These are phyloP conservation scores for Leptoteleia sp. DNA, from an alignment of 1,140 invertebrate genomes.

Conservation along the genomic window DNA sequence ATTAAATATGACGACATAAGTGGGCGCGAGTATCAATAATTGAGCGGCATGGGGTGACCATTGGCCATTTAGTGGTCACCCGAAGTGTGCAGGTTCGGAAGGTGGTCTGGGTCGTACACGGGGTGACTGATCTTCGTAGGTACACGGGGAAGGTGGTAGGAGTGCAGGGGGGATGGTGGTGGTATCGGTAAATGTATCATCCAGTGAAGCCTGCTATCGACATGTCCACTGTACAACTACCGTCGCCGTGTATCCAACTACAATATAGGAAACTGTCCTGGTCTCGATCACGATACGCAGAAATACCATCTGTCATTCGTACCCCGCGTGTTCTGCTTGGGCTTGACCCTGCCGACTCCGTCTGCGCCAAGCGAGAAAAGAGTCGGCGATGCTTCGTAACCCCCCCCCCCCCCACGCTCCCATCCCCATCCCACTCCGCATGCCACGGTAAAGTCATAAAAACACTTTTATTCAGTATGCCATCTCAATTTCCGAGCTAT, in stretches of 20 bases:
- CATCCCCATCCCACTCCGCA: constrained; percentile 3
- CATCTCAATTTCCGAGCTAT: constrained; percentile 32
- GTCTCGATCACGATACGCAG: constrained; percentile 77
- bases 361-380: constrained; percentile 22
- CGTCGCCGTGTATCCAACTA: constrained; percentile 69
- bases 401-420: too few relatives aligned
- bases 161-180: too few relatives aligned
- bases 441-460: constrained; percentile 7
- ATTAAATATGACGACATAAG: too few relatives aligned
- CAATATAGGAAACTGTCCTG: constrained; percentile 76
- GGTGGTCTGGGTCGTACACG: constrained; percentile 51
- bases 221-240: constrained; percentile 78
- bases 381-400: constrained; percentile 12
- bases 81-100: constrained; percentile 59
- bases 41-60: constrained; percentile 76
- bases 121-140: constrained; percentile 51
- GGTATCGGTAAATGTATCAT: constrained; percentile 78
- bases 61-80: constrained; percentile 78
- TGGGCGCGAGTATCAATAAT: constrained; percentile 77
- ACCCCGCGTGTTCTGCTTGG: constrained; percentile 67
- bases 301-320: constrained; percentile 79
- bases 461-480: constrained; percentile 39
- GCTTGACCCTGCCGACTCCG: not conserved
- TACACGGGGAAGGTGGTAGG: constrained; percentile 69
- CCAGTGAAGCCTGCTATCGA: constrained; percentile 80